Conservation (phyloP, 1,140 invertebrate genomes). For the Anastatus disparis region DNA sequence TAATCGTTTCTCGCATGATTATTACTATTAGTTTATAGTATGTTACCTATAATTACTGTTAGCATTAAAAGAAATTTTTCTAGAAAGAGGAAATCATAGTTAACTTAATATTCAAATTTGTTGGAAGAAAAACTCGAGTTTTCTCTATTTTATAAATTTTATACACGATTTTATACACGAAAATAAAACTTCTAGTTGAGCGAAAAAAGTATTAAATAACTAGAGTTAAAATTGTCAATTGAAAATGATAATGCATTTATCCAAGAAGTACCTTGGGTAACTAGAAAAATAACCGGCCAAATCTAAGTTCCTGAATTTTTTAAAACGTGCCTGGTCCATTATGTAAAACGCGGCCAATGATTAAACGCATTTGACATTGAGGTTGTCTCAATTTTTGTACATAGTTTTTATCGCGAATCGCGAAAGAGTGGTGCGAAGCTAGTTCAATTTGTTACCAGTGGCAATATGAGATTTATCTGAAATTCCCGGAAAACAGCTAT, state of each 20-base stretch:
- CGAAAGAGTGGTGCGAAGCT: constrained; percentile 56
- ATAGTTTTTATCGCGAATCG: constrained; percentile 53
- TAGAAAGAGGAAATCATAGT: constrained; percentile 1
- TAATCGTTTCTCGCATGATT: constrained; percentile 28
- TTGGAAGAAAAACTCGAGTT: constrained; percentile 37
- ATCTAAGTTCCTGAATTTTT: constrained; percentile 54
- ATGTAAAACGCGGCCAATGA: constrained; percentile 45
- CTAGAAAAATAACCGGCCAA: constrained; percentile 46
- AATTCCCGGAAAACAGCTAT: constrained; percentile 33
- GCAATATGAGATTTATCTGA: constrained; percentile 51
- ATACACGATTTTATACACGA: constrained; percentile 45
- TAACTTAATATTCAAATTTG: constrained; percentile 18
- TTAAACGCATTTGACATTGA: constrained; percentile 51
- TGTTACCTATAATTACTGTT: constrained; percentile 43
- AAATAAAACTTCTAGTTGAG: constrained; percentile 39
- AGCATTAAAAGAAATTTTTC: constrained; percentile 28
- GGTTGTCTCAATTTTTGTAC: constrained; percentile 53
- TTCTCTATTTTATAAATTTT: constrained; percentile 38
- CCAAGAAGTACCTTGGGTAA: constrained; percentile 29
- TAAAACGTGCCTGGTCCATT: constrained; percentile 42
- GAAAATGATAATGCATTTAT: constrained; percentile 6
- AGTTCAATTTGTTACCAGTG: constrained; percentile 61
- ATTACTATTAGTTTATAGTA: constrained; percentile 39
- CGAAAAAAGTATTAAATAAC: constrained; percentile 42
- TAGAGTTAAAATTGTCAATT: constrained; percentile 40